Conservation (phyloP, 2,113 vertebrate species). For the Centropus unirufus region DNA sequence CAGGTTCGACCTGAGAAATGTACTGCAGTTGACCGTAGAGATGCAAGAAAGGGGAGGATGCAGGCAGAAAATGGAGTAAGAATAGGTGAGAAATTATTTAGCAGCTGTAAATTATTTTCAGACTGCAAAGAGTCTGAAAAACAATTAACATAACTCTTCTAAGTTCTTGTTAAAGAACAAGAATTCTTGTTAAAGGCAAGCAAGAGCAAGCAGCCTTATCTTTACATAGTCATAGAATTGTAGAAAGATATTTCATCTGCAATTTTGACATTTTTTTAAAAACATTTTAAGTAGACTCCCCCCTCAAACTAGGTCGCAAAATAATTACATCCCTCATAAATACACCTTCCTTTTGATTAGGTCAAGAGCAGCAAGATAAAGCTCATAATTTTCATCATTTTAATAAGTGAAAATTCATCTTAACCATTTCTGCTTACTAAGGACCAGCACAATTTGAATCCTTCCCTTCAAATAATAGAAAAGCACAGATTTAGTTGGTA, state of each 20-base stretch:
- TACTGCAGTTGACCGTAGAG: neutral
- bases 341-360: constrained; percentile 80
- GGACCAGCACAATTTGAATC: constrained; percentile 66
- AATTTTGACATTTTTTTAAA: constrained; percentile 77
- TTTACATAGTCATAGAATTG: neutral
- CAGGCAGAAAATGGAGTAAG: neutral
- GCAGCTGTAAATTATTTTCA: neutral
- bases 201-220: neutral
- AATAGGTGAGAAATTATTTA: neutral
- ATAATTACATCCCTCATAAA: constrained; percentile 83
- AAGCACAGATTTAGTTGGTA: constrained; percentile 75
- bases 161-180: neutral
- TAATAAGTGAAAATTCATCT: constrained; percentile 72
- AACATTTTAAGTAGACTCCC: constrained; percentile 69
- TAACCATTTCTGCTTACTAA: constrained; percentile 68
- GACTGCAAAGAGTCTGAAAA: neutral
- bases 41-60: neutral
- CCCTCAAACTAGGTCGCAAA: constrained; percentile 72
- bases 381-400: constrained; percentile 77
- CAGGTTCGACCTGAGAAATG: neutral
- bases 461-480: constrained; percentile 64
- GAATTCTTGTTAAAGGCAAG: neutral
- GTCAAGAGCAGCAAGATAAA: constrained; percentile 78
- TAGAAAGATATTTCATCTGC: constrained; percentile 88
- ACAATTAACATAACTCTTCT: neutral